Evolutionary conservation across 1,140 invertebrate species (phyloP), one percentile per base, ranked within the genome.

Genomic region (Papilio aristodemus): DNA sequence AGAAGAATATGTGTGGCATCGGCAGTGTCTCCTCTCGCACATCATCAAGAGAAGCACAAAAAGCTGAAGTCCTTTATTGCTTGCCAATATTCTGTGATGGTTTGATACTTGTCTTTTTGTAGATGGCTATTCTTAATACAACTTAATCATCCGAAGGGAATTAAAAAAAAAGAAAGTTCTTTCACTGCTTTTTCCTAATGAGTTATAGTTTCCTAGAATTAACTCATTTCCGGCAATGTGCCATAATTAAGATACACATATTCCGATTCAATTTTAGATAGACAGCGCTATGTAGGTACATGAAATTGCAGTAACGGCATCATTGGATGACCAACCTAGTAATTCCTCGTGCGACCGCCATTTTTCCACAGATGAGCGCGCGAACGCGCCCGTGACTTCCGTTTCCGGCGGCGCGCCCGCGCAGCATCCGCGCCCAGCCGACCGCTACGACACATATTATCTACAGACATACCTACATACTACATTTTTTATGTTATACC

Each of bases 311-410:
- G 11, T 66, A 66, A 66, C 63, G 63, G 63, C 67, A 71, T 69
- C 60, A 66, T 71, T 70, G 71, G 71, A 73, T 75, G 81, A 83
- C 83, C 84, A 86, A 83, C 79, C 84, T 86, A 85, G 80, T 85
- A 81, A 89, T 87, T 87, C 86, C n/a, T n/a, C 83, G 77, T 77
- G 41, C 74, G 71, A 54, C 76, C 68, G 80, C 75, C 72, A 78
- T 84, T 80, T 87, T 86, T 86, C 84, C 84, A 89, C 87, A 90
- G 86, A 81, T 87, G 85, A 85, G 85, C 84, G 84, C 78, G 72
- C 76, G 81, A 89, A 84, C 87, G 85, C 84, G 78, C 85, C 86
- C 87, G 84, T 86, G 81, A 89, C 85, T 89, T 91, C 89, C 89
- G 88, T 78, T 91, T 91, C 87, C 89, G 85, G 85, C 78, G 86